Base-by-base conservation (phyloP, 2,113 vertebrate species). In the Oxyruncus cristatus region DNA sequence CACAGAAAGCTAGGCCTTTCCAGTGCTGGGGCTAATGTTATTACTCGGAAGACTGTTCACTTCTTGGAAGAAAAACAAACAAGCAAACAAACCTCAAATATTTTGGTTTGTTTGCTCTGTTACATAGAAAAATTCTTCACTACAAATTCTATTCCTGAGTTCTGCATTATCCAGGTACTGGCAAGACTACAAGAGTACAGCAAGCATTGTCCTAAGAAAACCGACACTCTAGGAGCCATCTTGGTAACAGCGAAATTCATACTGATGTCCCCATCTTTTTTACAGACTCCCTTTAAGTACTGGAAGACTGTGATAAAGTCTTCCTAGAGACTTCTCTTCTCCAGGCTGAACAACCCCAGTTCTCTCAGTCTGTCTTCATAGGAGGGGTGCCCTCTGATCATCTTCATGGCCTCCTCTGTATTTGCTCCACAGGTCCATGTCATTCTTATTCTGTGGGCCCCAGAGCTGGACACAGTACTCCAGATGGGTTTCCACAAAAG, bases 191-290 rank as follows among this genome's bases (percentile, higher is more conserved):
- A 70, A 66, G 6, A 68, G 5, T 22, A 68, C 6, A 66, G 49
- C 32, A 79, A 86, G 61, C 4, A 12, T 6, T 55, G 4, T 16
- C 27, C 18, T 39, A 17, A 74, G 35, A 63, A 58, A 3, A 0
- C 5, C 11, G 0, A 46, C 21, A 3, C 41, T 72, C 28, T 58
- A 30, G 12, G 46, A 90, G 30, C 24, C 23, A 58, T 17, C 15
- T 28, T 32, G 9, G 8, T 63, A 80, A 41, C 2, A 15, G 52
- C 11, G 80, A 79, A 62, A 63, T 41, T 61, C 24, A 61, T 12
- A 21, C 8, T 2, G 0, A 3, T 33, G 7, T 39, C 21, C 14
- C 17, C 17, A 49, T 13, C 8, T 24, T 44, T 42, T 41, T 27
- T 55, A 32, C 20, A 72, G 6, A 4, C 7, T 33, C 8, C 9